phyloP scores from a whole-genome alignment of 2,888 invertebrate genomes.

The Hedya salicella region DNA sequence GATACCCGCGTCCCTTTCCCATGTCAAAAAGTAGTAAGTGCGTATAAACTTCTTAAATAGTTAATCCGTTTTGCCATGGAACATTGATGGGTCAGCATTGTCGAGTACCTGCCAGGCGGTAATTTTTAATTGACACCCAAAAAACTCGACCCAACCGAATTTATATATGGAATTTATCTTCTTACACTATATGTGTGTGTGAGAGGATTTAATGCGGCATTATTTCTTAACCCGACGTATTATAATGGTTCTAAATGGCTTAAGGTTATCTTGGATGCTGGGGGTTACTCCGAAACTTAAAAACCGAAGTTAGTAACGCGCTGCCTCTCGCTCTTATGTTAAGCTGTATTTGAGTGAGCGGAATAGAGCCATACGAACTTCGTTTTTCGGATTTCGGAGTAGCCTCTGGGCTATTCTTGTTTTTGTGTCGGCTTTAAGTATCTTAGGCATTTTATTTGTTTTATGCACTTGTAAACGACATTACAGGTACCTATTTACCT shows the following conservation, averaged over 20 bases:
- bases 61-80: conserved; percentile 12
- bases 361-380: too few species aligned
- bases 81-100: conserved; percentile 50
- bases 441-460: conserved; percentile 30
- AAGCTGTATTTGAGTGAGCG: too few species aligned
- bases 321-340: too few species aligned
- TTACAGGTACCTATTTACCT: background rate
- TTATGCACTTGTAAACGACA: background rate
- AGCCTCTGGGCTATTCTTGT: conserved; percentile 34
- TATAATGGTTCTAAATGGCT: conserved; percentile 51
- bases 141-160: conserved; percentile 74
- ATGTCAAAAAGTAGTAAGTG: background rate
- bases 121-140: conserved; percentile 82
- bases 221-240: conserved; percentile 60
- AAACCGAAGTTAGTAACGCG: too few species aligned
- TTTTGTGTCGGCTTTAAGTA: conserved; percentile 35
- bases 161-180: conserved; percentile 81
- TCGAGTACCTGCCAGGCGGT: conserved; percentile 78
- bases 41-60: background rate
- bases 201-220: conserved; percentile 62
- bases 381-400: too few species aligned
- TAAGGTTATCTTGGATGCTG: conserved; percentile 44
- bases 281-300: too few species aligned
- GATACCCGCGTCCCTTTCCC: background rate
- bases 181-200: conserved; percentile 67